Evolutionary conservation across 2,888 invertebrate genomes (phyloP).

Genomic region (Ectemnius lituratus): DNA sequence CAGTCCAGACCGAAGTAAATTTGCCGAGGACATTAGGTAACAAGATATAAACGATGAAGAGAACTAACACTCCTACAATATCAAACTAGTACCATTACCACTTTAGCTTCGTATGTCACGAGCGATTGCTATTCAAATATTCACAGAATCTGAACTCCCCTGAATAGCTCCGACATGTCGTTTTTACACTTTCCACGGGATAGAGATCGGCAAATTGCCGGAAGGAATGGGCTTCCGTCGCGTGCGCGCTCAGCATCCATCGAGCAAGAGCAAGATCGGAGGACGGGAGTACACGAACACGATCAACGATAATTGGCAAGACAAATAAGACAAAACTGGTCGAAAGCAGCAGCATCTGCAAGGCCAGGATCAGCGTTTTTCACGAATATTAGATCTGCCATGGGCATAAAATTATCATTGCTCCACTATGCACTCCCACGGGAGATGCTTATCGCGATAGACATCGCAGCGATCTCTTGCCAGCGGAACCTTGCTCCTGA

Average conservation of each 20-base stretch:
- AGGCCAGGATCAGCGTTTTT: slow-evolving; percentile 39
- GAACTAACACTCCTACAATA: slow-evolving; percentile 29
- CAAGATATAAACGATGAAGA: slow-evolving; percentile 53
- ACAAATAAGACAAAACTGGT: slow-evolving; percentile 51
- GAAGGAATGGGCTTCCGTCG: too few relatives aligned
- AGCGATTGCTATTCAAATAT: too few relatives aligned
- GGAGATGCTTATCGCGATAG: slow-evolving; percentile 53
- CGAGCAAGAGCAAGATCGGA: not conserved
- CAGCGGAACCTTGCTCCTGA: slow-evolving; percentile 52
- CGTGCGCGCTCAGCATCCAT: not conserved
- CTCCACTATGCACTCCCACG: slow-evolving; percentile 19
- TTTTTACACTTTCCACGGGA: too few relatives aligned
- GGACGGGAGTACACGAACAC: slow-evolving; percentile 6
- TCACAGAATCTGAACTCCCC: too few relatives aligned
- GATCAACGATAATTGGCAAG: slow-evolving; percentile 39
- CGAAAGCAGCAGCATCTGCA: slow-evolving; percentile 25
- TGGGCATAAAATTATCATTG: slow-evolving; percentile 39
- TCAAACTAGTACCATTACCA: too few relatives aligned
- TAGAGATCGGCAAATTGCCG: too few relatives aligned
- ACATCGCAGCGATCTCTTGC: slow-evolving; percentile 51
- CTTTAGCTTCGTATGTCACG: too few relatives aligned
- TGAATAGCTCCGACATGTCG: too few relatives aligned
- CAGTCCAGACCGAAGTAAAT: slow-evolving; percentile 38
- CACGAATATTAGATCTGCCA: slow-evolving; percentile 56
- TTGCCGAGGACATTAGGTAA: slow-evolving; percentile 50